Base-by-base conservation (phyloP, 2,797 vertebrate species). In the Nothura maculosa region DNA sequence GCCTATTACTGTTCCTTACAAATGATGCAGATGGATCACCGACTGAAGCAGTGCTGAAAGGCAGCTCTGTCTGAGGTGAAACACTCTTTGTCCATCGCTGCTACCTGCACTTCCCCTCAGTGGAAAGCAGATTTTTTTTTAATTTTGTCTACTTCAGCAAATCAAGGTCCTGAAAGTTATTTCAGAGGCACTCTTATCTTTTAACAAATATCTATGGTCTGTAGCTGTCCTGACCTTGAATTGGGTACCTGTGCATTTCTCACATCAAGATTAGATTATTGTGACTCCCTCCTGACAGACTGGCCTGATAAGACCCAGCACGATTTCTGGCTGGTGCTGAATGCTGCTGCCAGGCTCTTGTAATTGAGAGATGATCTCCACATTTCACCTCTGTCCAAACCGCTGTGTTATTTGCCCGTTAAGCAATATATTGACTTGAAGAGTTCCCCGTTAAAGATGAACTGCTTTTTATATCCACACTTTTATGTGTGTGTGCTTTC, bases 221-320 rank as follows among this genome's bases (percentile, higher is more conserved):
- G 63, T 86, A 87, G 63, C 75, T 82, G 64, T 82, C 62, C 73
- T 97, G 95, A 96, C 96, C 91, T 96, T 96, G 95, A 95, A 74
- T 95, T 73, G 88, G 96, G 90, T 96, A 79, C 66, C 90, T 2
- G 3, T 85, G 87, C 91, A 90, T 96, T 97, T 94, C 88, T 96
- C 93, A 97, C 88, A 96, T 96, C 91, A 92, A 93, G 96, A 97
- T 96, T 90, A 96, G 94, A 96, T 97, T 96, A 93, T 86, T 96
- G 83, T 2, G 5, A 76, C 93, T 96, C 89, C 85, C 62, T 89
- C 47, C 83, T 94, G 95, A 93, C 93, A 95, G 76, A 77, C 87
- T 77, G 85, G 85, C 90, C 92, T 85, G 96, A 95, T 97, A 95
- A 95, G 84, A 72, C 73, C 82, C 78, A 55, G 75, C 7, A 92